A percentile compares a stretch with the other conserved stretches of the same genome.
phyloP scores from a whole-genome alignment of 2,797 vertebrate species.

The Sarcophilus harrisii region DNA sequence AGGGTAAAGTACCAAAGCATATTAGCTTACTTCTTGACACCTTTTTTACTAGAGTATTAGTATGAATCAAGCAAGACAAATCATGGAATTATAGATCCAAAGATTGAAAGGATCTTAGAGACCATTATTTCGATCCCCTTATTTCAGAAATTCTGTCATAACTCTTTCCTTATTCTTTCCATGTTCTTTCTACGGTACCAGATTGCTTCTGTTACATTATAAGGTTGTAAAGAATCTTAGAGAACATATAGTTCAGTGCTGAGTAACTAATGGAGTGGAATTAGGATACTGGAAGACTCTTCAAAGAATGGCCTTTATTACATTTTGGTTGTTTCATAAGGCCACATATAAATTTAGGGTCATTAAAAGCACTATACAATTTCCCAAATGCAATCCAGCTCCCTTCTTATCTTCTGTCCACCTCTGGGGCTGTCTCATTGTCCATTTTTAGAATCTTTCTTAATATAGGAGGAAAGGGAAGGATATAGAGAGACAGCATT shows the following conservation, averaged over 20 bases:
- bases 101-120: no score
- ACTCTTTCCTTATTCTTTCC: no score
- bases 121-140: no score
- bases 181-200: no score
- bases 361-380: background rate
- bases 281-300: background rate
- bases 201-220: no score
- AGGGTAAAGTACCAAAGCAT: background rate
- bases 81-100: no score
- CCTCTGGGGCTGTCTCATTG: background rate
- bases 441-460: background rate
- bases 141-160: no score
- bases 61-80: no score
- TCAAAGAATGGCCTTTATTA: conserved; percentile 4
- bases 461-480: background rate
- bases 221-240: no score
- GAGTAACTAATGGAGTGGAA: background rate
- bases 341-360: background rate
- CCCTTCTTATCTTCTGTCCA: background rate
- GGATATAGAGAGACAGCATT: background rate
- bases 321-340: background rate
- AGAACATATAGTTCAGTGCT: no score
- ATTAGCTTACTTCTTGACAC: no score
- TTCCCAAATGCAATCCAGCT: background rate
- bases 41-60: no score